phyloP scores from a whole-genome alignment of 2,888 invertebrate genomes.

The Dryobotodes eremita region DNA sequence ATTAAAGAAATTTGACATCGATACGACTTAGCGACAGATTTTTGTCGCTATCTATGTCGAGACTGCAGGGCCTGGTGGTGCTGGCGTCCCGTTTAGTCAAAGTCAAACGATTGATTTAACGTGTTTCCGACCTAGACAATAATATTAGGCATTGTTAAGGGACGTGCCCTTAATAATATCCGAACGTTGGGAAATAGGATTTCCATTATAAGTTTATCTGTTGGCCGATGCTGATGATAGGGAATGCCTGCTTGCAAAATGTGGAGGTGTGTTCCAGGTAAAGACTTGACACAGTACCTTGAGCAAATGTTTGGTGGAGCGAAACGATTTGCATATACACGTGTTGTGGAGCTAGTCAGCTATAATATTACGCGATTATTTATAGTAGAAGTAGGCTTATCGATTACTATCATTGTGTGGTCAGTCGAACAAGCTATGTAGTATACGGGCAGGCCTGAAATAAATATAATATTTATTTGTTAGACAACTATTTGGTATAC shows the following conservation, averaged over 20 bases:
- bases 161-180: background rate
- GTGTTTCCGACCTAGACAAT: too few species aligned
- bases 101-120: too few species aligned
- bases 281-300: conserved; percentile 9
- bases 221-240: background rate
- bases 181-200: conserved; percentile 30
- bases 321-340: conserved; percentile 22
- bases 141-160: background rate
- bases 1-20: too few species aligned
- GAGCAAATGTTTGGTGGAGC: conserved; percentile 34
- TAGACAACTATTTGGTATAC: too few species aligned
- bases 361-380: conserved; percentile 4
- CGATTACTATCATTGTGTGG: background rate
- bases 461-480: too few species aligned
- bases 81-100: too few species aligned
- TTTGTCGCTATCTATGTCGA: too few species aligned
- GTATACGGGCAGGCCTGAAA: background rate
- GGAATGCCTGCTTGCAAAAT: conserved; percentile 19
- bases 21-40: too few species aligned
- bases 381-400: background rate
- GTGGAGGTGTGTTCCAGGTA: background rate
- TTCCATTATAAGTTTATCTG: conserved; percentile 1
- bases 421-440: background rate
- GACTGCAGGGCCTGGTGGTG: too few species aligned
- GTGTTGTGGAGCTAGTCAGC: conserved; percentile 8